Evolutionary conservation across 2,797 vertebrate species (phyloP).

Genomic region (Microhierax caerulescens): DNA sequence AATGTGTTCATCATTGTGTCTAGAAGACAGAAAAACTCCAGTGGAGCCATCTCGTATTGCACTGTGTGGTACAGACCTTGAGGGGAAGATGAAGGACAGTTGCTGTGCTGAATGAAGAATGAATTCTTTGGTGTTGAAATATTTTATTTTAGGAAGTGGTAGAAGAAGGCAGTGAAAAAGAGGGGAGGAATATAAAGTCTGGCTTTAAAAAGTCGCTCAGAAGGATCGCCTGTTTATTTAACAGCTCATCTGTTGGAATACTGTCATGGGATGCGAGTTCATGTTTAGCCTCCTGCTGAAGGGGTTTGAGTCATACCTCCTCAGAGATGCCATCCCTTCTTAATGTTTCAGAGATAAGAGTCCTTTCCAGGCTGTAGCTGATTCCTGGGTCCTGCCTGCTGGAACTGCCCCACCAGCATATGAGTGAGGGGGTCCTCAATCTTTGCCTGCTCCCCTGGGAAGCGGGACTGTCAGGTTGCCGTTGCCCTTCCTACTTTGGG

Average conservation of each 20-base stretch:
- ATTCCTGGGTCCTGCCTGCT: background rate
- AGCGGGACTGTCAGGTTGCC: background rate
- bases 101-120: background rate
- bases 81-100: background rate
- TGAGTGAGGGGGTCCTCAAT: background rate
- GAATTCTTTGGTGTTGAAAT: background rate
- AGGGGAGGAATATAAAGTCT: background rate
- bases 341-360: background rate
- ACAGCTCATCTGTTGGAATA: background rate
- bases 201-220: background rate
- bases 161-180: background rate
- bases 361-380: background rate
- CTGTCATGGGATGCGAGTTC: background rate
- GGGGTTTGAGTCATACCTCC: background rate
- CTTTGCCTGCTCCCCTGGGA: background rate
- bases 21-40: background rate
- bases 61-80: background rate
- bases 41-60: background rate
- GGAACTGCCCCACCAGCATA: accelerated
- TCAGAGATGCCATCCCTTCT: background rate
- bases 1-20: background rate
- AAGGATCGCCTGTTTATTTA: background rate
- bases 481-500: background rate
- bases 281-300: background rate
- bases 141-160: background rate